Evolutionary conservation across 1,140 invertebrate species (phyloP).

Genomic region (Dendrolimus kikuchii): DNA sequence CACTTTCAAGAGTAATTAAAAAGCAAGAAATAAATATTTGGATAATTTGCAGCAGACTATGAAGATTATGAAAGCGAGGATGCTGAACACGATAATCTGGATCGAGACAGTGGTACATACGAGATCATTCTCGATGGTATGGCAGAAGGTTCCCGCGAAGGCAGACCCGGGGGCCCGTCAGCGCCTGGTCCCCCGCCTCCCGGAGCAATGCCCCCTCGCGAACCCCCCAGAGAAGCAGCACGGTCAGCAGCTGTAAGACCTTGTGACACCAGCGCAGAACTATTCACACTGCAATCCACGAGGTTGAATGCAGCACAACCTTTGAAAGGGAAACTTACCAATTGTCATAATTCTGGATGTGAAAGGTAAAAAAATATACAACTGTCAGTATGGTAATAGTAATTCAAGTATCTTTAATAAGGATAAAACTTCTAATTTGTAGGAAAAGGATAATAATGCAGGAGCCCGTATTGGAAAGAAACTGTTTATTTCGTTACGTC

Average conservation of each 20-base stretch:
- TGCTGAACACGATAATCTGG: slow-evolving; percentile 58
- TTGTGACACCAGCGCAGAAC: slow-evolving; percentile 90
- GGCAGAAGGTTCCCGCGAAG: slow-evolving; percentile 18
- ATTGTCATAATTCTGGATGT: slow-evolving; percentile 91
- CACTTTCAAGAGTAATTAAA: too few species aligned
- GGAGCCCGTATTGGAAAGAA: too few species aligned
- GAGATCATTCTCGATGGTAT: slow-evolving; percentile 54
- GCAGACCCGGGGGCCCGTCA: slow-evolving; percentile 16
- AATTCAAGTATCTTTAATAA: too few species aligned
- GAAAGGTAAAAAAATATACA: slow-evolving; percentile 78
- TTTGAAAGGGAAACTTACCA: slow-evolving; percentile 89
- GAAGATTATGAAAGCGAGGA: slow-evolving; percentile 60
- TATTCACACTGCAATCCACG: slow-evolving; percentile 88
- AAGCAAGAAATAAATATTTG: too few species aligned
- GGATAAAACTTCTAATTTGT: too few species aligned
- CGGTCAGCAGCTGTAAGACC: slow-evolving; percentile 77
- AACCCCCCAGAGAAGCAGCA: slow-evolving; percentile 59
- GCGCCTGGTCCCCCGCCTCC: slow-evolving; percentile 3
- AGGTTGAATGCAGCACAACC: slow-evolving; percentile 81
- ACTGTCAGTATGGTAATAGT: too few species aligned
- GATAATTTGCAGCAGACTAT: slow-evolving; percentile 29
- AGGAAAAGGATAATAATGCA: too few species aligned
- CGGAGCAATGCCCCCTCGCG: slow-evolving; percentile 23
- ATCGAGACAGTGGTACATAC: slow-evolving; percentile 54
- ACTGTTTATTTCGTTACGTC: too few species aligned